Base-by-base conservation (phyloP, 2,888 invertebrate genomes). In the Gerris lacustris region DNA sequence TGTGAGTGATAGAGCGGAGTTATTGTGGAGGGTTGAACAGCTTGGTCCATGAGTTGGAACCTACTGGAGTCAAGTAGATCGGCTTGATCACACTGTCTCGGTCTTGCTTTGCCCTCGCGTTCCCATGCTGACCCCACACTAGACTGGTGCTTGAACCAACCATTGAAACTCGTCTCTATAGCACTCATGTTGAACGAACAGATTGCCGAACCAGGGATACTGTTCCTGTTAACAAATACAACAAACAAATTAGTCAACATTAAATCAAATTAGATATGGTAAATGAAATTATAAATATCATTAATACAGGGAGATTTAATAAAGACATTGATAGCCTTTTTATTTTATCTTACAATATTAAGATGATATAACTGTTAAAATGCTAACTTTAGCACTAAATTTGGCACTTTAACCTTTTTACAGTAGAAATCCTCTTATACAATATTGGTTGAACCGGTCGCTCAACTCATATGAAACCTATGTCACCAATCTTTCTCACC, bases 131-230 rank as follows among this genome's bases (percentile, higher is more conserved):
- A 87, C 45, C 87, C 86, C 0, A 88, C 85, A 45, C 87, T 85
- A 74, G 90, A 88, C 79, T 94, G 94, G 76, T 90, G 87, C 77
- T 93, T 94, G 81, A 91, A 94, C 0, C 92, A 88, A 0, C 95
- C 95, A 69, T 88, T 86, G 78, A 96, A 96, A 0, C 92, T 90
- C 0, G 85, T 83, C 73, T 89, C 86, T 45, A 96, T 89, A 0
- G 92, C 85, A 0, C 89, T 85, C 83, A 95, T 85, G 79, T 91
- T 94, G 82, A 91, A 96, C 5, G 92, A 88, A 79, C 96, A 96
- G 6, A 96, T 88, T 0, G 96, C 96, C 55, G 95, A 94, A 11
- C 95, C 96, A 6, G 90, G 86, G 76, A 96, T 92, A 78, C 92
- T 89, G 79, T 94, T 94, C 69, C 88, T 88, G 80, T 31, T 31